A percentile compares a stretch with the other conserved stretches of the same genome.
These are phyloP conservation scores for Hymenopus coronatus DNA, from an alignment of 2,888 invertebrate genomes.

Conservation along the genomic window DNA sequence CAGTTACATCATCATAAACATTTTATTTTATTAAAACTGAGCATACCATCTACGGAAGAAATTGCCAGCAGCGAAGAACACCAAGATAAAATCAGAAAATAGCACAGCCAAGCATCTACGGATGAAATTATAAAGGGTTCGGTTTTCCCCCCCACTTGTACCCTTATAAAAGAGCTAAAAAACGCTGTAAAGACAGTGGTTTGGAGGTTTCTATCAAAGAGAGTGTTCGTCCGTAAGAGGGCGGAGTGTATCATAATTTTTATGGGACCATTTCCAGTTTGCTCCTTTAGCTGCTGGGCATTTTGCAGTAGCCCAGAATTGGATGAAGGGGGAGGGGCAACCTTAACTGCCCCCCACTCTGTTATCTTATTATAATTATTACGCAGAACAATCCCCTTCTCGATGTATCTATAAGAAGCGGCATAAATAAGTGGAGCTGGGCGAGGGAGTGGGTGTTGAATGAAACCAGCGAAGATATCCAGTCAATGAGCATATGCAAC, in stretches of 20 bases:
- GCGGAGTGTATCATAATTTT: slow-evolving; percentile 24
- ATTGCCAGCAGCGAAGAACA: slow-evolving; percentile 15
- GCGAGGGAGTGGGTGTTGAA: neutral
- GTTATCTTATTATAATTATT: slow-evolving; percentile 21
- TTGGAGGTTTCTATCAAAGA: neutral
- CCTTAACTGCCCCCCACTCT: slow-evolving; percentile 26
- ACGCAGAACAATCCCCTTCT: slow-evolving; percentile 13
- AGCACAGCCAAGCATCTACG: slow-evolving; percentile 22
- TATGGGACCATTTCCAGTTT: slow-evolving; percentile 23
- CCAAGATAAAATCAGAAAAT: slow-evolving; percentile 27
- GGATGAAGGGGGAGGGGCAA: slow-evolving; percentile 22
- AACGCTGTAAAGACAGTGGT: slow-evolving; percentile 11
- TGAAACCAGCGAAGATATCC: neutral
- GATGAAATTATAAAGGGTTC: slow-evolving; percentile 25
- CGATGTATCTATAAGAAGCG: slow-evolving; percentile 5
- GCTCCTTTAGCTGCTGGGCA: slow-evolving; percentile 19
- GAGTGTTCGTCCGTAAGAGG: neutral
- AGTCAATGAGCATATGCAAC: neutral
- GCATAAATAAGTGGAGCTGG: neutral
- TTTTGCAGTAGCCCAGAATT: slow-evolving; percentile 25
- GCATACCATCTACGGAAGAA: neutral
- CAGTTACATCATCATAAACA: slow-evolving; percentile 3
- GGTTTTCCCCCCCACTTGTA: neutral
- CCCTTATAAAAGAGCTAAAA: slow-evolving; percentile 19
- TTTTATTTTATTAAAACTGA: slow-evolving; percentile 20